Conservation (phyloP, 2,113 vertebrate species). For the Cyphomyrus discorhynchus region DNA sequence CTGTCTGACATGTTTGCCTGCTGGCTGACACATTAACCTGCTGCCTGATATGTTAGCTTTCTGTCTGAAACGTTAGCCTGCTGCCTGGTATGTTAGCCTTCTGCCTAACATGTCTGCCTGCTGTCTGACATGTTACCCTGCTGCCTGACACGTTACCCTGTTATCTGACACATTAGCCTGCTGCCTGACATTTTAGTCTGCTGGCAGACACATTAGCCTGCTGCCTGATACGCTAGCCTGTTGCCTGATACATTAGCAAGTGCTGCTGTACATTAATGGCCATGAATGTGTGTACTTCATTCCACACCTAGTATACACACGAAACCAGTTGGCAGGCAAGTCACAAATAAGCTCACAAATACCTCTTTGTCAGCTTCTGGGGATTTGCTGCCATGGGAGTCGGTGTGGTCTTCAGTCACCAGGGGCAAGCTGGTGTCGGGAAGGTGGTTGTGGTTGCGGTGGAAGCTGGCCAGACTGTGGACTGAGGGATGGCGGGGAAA, state of each 20-base stretch:
- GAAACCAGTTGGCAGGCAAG: conserved; percentile 11
- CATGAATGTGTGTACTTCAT: background rate
- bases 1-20: too few relatives aligned
- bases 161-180: background rate
- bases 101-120: background rate
- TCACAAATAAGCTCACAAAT: conserved; percentile 57
- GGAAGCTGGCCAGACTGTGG: conserved; percentile 76
- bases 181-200: too few relatives aligned
- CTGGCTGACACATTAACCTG: background rate
- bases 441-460: conserved; percentile 72
- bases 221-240: background rate
- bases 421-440: conserved; percentile 67
- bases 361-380: conserved; percentile 80
- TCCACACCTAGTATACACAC: background rate
- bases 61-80: background rate
- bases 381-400: conserved; percentile 66
- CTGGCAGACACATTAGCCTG: too few relatives aligned
- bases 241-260: background rate
- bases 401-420: conserved; percentile 69
- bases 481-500: conserved; percentile 83
- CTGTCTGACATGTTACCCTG: background rate
- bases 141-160: background rate
- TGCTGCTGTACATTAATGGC: background rate
- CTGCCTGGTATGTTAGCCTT: background rate
- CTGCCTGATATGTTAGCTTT: background rate